Conservation (phyloP, 2,113 vertebrate genomes). For the Pelecanus crispus region DNA sequence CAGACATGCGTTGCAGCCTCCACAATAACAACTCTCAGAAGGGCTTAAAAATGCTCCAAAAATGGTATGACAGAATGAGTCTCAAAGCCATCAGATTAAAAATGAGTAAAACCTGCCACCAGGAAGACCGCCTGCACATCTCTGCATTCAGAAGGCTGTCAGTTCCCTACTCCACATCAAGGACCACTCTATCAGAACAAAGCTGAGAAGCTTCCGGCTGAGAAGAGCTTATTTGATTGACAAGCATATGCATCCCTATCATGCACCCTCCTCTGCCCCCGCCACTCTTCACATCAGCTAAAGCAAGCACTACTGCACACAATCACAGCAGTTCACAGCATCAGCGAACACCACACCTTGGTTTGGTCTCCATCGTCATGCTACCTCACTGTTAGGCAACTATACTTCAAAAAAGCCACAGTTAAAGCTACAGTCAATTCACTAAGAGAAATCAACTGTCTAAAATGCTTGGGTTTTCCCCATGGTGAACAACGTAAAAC, state of each 20-base stretch:
- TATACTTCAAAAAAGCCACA: neutral
- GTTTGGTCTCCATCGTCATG: neutral
- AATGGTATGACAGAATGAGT: neutral
- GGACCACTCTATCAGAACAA: neutral
- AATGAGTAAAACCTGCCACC: neutral
- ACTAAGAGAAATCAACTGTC: neutral
- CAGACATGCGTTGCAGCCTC: neutral
- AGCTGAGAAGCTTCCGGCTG: neutral
- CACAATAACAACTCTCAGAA: neutral
- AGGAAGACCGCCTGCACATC: neutral
- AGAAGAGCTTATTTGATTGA: neutral
- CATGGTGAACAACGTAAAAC: neutral
- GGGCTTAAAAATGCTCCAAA: neutral
- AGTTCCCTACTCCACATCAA: neutral
- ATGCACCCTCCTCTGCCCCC: neutral
- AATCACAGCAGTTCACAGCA: neutral
- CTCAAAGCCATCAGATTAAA: neutral
- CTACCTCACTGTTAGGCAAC: neutral
- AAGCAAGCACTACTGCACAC: neutral
- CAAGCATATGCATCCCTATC: accelerated
- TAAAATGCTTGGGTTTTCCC: neutral
- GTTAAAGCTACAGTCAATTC: neutral
- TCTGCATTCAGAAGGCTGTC: neutral
- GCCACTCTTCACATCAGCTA: neutral
- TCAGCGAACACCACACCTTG: neutral